Evolutionary conservation across 2,888 invertebrate genomes (phyloP).

Genomic region (Drosophila sordidula): DNA sequence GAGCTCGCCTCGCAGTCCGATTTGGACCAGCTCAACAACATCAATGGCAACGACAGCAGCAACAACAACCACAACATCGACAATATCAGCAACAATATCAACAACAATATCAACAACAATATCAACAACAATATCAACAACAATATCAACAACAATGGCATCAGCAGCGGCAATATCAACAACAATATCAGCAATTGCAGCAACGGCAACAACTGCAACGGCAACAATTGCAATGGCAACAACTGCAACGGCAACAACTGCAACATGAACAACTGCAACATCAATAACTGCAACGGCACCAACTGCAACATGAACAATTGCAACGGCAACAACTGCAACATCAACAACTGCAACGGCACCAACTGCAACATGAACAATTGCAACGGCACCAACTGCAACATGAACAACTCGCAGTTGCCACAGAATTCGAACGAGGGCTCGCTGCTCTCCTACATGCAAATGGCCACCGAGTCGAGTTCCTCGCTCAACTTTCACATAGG

Average conservation of each 20-base stretch:
- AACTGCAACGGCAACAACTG: no score
- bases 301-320: background rate
- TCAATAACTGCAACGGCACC: no score
- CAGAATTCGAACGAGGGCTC: slow-evolving; percentile 81
- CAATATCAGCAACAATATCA: no score
- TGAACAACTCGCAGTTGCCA: slow-evolving; percentile 53
- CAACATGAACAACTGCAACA: slow-evolving; percentile 1
- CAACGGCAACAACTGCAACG: no score
- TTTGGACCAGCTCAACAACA: slow-evolving; percentile 3
- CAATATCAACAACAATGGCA: no score
- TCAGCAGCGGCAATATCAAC: no score
- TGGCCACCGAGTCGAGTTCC: slow-evolving; percentile 79
- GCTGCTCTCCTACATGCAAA: slow-evolving; percentile 84
- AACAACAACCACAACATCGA: no score
- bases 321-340: slow-evolving; percentile 24
- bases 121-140: no score
- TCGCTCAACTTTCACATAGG: slow-evolving; percentile 83
- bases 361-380: slow-evolving; percentile 36
- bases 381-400: slow-evolving; percentile 40
- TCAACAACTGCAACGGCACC: slow-evolving; percentile 33
- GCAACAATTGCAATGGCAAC: no score
- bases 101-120: no score
- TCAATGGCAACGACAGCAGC: no score
- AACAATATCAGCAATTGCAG: no score
- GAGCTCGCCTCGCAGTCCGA: slow-evolving; percentile 43